Evolutionary conservation across 2,113 vertebrate species (phyloP).

Genomic region (Grus americana): DNA sequence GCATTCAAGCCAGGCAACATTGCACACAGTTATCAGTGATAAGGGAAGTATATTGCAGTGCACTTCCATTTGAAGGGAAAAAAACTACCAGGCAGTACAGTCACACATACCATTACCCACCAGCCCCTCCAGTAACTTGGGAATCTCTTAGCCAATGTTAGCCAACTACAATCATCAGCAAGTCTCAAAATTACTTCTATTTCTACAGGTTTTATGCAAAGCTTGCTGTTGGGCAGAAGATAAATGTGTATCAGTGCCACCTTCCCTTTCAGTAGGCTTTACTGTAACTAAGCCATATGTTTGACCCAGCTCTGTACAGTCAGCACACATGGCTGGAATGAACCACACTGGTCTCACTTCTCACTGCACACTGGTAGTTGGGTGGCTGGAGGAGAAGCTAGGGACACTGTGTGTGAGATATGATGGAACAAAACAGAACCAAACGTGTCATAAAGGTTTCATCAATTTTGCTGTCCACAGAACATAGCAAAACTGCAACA

Average conservation of each 20-base stretch:
- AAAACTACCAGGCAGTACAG: not conserved
- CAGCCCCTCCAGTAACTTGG: not conserved
- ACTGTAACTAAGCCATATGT: not conserved
- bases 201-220: not conserved
- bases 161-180: not conserved
- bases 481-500: not conserved
- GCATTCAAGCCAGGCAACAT: not conserved
- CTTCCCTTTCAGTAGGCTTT: not conserved
- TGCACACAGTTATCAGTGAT: not conserved
- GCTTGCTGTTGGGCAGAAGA: not conserved
- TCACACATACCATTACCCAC: not conserved
- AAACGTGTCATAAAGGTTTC: not conserved
- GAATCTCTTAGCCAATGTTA: not conserved
- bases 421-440: not conserved
- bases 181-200: not conserved
- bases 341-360: rapidly evolving
- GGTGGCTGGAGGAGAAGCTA: not conserved
- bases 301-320: not conserved
- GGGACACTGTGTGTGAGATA: not conserved
- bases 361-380: not conserved
- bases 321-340: not conserved
- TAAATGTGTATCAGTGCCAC: not conserved
- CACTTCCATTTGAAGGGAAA: not conserved
- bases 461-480: not conserved
- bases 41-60: not conserved